phyloP scores from a whole-genome alignment of 2,797 vertebrate species.

The Microctenopoma steveboyesi region DNA sequence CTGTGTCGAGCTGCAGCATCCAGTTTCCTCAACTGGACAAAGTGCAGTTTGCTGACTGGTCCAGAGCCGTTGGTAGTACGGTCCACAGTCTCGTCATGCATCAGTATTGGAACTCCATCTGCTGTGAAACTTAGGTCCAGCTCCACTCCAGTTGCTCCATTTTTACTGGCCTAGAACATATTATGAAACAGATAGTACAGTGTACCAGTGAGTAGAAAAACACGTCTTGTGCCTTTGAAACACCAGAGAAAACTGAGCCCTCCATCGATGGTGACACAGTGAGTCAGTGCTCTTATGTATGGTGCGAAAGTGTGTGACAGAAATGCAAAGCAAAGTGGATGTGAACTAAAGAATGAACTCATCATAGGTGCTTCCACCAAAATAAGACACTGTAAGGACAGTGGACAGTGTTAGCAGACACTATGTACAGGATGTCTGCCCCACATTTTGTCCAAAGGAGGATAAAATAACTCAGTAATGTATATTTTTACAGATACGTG shows the following conservation, averaged over 20 bases:
- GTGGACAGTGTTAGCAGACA: too few species aligned
- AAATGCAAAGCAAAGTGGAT: not conserved
- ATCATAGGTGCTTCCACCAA: not conserved
- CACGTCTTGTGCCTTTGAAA: too few species aligned
- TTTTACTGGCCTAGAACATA: constrained; percentile 86
- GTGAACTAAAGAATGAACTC: not conserved
- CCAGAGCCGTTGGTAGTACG: constrained; percentile 92
- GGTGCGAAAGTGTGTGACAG: not conserved
- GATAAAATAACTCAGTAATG: too few species aligned
- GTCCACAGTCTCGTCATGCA: constrained; percentile 93
- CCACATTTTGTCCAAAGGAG: too few species aligned
- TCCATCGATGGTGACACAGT: too few species aligned
- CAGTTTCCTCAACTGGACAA: constrained; percentile 86
- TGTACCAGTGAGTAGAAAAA: not conserved
- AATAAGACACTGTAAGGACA: not conserved
- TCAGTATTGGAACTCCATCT: constrained; percentile 89
- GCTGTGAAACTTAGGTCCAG: constrained; percentile 92
- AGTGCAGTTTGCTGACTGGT: constrained; percentile 82
- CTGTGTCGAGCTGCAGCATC: constrained; percentile 90
- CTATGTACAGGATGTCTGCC: too few species aligned
- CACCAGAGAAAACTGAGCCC: too few species aligned
- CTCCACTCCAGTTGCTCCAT: constrained; percentile 90
- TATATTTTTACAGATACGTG: too few species aligned
- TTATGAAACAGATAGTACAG: constrained; percentile 6
- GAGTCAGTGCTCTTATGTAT: too few species aligned